These are phyloP conservation scores for Megalops atlanticus DNA, from an alignment of 2,113 vertebrate species.

Conservation along the genomic window DNA sequence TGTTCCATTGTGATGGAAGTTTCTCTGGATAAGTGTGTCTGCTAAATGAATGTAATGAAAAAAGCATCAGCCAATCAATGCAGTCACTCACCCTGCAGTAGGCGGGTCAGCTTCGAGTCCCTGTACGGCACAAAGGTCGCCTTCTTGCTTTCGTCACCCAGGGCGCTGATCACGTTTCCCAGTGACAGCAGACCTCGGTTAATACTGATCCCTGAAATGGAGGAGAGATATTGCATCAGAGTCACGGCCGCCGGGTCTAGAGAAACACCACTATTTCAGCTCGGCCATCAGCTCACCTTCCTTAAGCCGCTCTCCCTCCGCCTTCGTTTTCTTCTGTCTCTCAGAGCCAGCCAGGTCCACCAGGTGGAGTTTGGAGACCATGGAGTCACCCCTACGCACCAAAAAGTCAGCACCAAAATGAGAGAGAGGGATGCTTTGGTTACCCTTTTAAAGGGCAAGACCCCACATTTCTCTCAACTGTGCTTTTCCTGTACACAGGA, in stretches of 20 bases:
- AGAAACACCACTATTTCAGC: too few species aligned
- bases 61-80: too few species aligned
- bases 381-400: constrained; percentile 53
- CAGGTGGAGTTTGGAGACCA: constrained; percentile 87
- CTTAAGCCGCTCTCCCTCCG: constrained; percentile 91
- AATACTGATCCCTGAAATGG: constrained; percentile 87
- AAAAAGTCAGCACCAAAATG: constrained; percentile 11
- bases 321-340: constrained; percentile 96
- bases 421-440: constrained; percentile 48
- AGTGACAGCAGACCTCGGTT: constrained; percentile 89
- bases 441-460: constrained; percentile 47
- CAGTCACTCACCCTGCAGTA: constrained; percentile 84
- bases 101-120: constrained; percentile 91
- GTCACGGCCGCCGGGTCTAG: not conserved
- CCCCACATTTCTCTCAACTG: not conserved
- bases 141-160: constrained; percentile 92
- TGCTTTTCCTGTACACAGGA: too few species aligned
- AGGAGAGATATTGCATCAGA: not conserved
- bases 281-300: constrained; percentile 77
- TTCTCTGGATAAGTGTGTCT: not conserved
- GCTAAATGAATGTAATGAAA: not conserved
- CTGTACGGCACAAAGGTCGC: constrained; percentile 91
- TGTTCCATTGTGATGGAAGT: too few species aligned
- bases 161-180: constrained; percentile 97
- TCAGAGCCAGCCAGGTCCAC: constrained; percentile 97